Percentiles rank a stretch among this genome's conserved stretches.
These are phyloP conservation scores for Pissodes strobi DNA, from an alignment of 1,140 invertebrate species.

Conservation along the genomic window DNA sequence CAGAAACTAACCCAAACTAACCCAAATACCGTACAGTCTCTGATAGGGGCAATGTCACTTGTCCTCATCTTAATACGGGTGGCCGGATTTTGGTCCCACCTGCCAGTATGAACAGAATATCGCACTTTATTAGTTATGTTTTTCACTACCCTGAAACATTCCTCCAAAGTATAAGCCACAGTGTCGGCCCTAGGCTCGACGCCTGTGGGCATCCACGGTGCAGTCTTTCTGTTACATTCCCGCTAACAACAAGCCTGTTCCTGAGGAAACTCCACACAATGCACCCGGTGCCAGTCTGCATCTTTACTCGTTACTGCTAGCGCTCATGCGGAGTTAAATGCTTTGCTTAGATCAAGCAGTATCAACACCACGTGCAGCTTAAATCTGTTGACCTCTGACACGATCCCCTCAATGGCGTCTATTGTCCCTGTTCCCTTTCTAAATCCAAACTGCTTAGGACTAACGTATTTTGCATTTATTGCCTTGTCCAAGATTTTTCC, in stretches of 20 bases:
- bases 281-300: too few species aligned
- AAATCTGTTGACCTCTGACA: too few species aligned
- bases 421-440: slow-evolving; percentile 5
- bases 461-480: slow-evolving; percentile 1
- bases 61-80: slow-evolving; percentile 17
- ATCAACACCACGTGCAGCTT: too few species aligned
- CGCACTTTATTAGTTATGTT: too few species aligned
- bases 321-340: too few species aligned
- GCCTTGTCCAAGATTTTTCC: slow-evolving; percentile 5
- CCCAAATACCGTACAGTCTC: slow-evolving; percentile 32
- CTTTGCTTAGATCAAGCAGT: too few species aligned
- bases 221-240: not conserved
- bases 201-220: slow-evolving; percentile 5
- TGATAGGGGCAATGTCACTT: not conserved
- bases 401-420: not conserved
- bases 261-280: too few species aligned
- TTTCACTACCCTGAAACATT: slow-evolving; percentile 25
- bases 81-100: slow-evolving; percentile 20
- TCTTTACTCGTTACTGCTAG: too few species aligned
- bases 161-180: slow-evolving; percentile 40
- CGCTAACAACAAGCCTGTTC: too few species aligned
- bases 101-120: slow-evolving; percentile 21
- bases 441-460: slow-evolving; percentile 10
- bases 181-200: slow-evolving; percentile 2
- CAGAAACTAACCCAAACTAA: slow-evolving; percentile 25